phyloP scores from a whole-genome alignment of 2,888 invertebrate genomes.

The Venustoraphidia nigricollis region DNA sequence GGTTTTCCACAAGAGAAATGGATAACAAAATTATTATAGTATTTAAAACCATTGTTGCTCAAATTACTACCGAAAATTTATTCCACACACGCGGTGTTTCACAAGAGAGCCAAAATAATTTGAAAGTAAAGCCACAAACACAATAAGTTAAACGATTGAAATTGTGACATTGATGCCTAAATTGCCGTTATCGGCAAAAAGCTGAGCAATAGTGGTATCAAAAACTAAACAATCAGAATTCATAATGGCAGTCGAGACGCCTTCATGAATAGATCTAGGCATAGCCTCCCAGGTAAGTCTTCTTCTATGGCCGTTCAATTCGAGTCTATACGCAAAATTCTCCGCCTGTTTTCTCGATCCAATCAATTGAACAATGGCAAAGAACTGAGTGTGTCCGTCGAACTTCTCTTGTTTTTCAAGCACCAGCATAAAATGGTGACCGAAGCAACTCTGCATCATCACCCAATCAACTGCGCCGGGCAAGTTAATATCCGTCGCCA shows the following conservation, averaged over 20 bases:
- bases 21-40: too few relatives aligned
- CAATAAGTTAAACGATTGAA: constrained; percentile 57
- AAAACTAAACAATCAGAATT: constrained; percentile 98
- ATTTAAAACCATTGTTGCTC: too few relatives aligned
- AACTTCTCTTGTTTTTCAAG: constrained; percentile 97
- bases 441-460: constrained; percentile 99
- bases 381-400: constrained; percentile 91
- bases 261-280: constrained; percentile 96
- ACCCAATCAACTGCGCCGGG: constrained; percentile 99
- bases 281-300: constrained; percentile 98
- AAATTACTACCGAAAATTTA: too few relatives aligned
- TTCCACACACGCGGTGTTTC: too few relatives aligned
- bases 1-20: too few relatives aligned
- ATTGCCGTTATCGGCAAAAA: constrained; percentile 98
- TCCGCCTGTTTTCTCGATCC: constrained; percentile 98
- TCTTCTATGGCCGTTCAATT: constrained; percentile 87
- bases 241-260: constrained; percentile 92
- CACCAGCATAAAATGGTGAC: constrained; percentile 98
- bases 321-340: constrained; percentile 92
- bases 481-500: constrained; percentile 98
- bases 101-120: too few relatives aligned
- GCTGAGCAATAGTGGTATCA: constrained; percentile 93
- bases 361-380: constrained; percentile 97
- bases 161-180: constrained; percentile 99
- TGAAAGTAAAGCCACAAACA: not conserved